Evolutionary conservation across 1,140 invertebrate species (phyloP), one percentile per base, ranked within the genome.

Genomic region (Myzus persicae): DNA sequence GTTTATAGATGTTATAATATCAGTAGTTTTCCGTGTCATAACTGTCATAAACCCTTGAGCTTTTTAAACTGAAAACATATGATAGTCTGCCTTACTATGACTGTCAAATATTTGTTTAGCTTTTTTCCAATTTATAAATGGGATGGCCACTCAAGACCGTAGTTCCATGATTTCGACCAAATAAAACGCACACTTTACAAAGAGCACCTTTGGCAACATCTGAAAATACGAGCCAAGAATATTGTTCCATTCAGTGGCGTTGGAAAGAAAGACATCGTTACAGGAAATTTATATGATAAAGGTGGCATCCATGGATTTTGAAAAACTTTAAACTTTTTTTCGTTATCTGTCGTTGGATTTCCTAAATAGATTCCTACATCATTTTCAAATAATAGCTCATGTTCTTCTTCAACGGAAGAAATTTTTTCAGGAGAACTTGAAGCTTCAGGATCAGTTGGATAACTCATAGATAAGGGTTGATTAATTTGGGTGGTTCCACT

Each of bases 61-160:
- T n/a, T 84, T 84, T 84, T 84, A 40, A 84, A 84, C 24, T 24
- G 82, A 84, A 26, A 84, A 42, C 76, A 36, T 36, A 82, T 42
- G 40, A 82, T 40, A 82, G 5, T 44, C 40, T 44, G 82, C 26
- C 9, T 85, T 85, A 44, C 42, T 85, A 42, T 44, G 82, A 42
- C 22, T 42, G 40, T 44, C 40, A 85, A 85, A 85, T 44, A 44
- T 44, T 44, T 26, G 24, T 42, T 31, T 9, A 44, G 82, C 40
- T 44, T 85, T 85, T 85, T 85, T 44, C 82, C 82, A 44, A 85
- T 85, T 85, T 85, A 85, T 31, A 85, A 85, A 85, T 44, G 82
- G 40, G 2, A 44, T 85, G 22, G 40, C 14, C 8, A 85, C 82
- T 44, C 44, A 85, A 85, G 81, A 82, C 81, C 38, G 20, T 38